Percentiles rank a stretch among this genome's conserved stretches.
Evolutionary conservation across 2,888 invertebrate genomes (phyloP).

Genomic region (Osmoderma eremita): DNA sequence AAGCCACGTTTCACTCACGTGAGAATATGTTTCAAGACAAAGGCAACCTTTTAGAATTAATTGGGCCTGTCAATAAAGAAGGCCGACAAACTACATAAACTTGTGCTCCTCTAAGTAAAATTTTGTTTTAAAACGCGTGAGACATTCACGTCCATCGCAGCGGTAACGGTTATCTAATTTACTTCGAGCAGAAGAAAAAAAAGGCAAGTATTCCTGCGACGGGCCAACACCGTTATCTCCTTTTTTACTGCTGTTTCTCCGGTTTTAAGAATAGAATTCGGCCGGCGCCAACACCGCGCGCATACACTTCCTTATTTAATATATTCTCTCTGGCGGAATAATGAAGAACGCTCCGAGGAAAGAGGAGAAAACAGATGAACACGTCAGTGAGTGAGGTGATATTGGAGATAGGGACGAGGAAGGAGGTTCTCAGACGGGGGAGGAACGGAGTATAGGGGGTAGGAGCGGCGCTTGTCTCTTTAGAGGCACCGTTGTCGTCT

Average conservation of each 20-base stretch:
- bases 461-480: too few relatives aligned
- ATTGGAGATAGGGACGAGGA: slow-evolving; percentile 14
- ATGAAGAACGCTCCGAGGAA: slow-evolving; percentile 33
- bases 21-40: too few relatives aligned
- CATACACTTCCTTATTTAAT: slow-evolving; percentile 33
- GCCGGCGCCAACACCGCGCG: slow-evolving; percentile 1
- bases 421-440: neutral
- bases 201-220: too few relatives aligned
- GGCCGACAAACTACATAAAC: too few relatives aligned
- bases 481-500: slow-evolving; percentile 5
- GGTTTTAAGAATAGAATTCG: neutral
- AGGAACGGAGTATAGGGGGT: slow-evolving; percentile 6
- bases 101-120: too few relatives aligned
- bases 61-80: too few relatives aligned
- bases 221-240: neutral
- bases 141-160: too few relatives aligned
- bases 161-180: too few relatives aligned
- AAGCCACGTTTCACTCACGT: too few relatives aligned
- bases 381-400: slow-evolving; percentile 37
- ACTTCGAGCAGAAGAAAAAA: too few relatives aligned
- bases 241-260: neutral
- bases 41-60: too few relatives aligned
- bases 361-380: slow-evolving; percentile 38
- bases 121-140: too few relatives aligned
- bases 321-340: slow-evolving; percentile 35